A percentile compares a stretch with the other conserved stretches of the same genome.
Evolutionary conservation across 2,797 vertebrate species (phyloP).

Genomic region (Lagorchestes hirsutus): DNA sequence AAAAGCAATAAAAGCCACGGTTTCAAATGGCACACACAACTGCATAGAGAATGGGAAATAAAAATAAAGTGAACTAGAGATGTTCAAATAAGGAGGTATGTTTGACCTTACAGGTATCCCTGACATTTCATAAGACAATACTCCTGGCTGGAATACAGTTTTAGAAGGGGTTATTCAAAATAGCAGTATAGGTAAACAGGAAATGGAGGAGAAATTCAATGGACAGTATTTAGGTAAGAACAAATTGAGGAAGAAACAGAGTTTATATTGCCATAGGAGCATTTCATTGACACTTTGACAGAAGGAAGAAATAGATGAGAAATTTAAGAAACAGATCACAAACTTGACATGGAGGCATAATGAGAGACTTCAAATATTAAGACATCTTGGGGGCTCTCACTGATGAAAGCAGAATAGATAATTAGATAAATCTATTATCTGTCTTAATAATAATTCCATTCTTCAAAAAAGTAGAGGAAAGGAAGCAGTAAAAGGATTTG

Average conservation of each 20-base stretch:
- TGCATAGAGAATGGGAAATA: not conserved
- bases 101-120: not conserved
- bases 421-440: not conserved
- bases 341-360: not conserved
- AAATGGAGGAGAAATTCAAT: not conserved
- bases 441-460: not conserved
- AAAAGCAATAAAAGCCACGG: not conserved
- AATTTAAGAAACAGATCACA: not conserved
- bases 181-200: not conserved
- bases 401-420: not conserved
- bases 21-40: not conserved
- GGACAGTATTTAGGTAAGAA: not conserved
- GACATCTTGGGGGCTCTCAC: not conserved
- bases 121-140: not conserved
- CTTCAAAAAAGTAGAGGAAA: not conserved
- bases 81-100: not conserved
- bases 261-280: not conserved
- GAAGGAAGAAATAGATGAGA: not conserved
- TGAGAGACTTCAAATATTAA: not conserved
- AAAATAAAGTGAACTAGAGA: not conserved
- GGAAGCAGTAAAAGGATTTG: not conserved
- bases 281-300: not conserved
- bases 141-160: not conserved
- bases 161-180: not conserved
- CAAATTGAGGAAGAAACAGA: not conserved